Evolutionary conservation across 2,888 invertebrate genomes (phyloP), one percentile per base, ranked within the genome.

Genomic region (Parelbella ahira): DNA sequence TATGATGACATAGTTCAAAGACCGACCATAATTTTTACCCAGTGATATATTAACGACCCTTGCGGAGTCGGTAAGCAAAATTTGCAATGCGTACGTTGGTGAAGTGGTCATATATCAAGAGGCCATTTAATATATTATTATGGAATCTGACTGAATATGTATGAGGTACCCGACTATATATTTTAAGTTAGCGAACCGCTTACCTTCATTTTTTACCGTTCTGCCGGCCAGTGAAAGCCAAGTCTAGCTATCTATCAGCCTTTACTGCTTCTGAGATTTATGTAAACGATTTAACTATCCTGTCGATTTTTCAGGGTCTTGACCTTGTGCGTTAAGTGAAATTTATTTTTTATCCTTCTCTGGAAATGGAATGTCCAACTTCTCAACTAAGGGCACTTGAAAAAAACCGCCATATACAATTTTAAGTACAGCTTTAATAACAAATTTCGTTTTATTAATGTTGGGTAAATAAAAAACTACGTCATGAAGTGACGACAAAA

Each of bases 71-170:
- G 48, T 51, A 44, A 48, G 47, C 47, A 53, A 62, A 34, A 68
- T 69, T 68, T 67, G 64, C 66, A 66, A 63, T 67, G 63, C 66
- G 63, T 63, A 64, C 63, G 56, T 58, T 56, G 50, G 47, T 50
- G 45, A 43, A 49, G 47, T 43, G 46, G 45, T 48, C 30, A 33
- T 54, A 50, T 49, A 55, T 55, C 46, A 49, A 44, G 36, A 36
- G 24, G 6, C 37, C 24, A 42, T 53, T 51, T 59, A 57, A 63
- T 60, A 54, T 58, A 61, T 60, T 54, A 58, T 56, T 46, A 49
- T 46, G 50, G 53, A 53, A 49, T 51, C 48, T 44, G 34, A 48
- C 54, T 60, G 59, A 67, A 65, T 67, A 67, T 68, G 55, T 64
- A 68, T 68, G 58, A 63, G 50, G 27, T 8, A 21, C 41, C 32